These are phyloP conservation scores for Orientallactaga sibirica DNA, from an alignment of 2,797 vertebrate species.

Conservation along the genomic window DNA sequence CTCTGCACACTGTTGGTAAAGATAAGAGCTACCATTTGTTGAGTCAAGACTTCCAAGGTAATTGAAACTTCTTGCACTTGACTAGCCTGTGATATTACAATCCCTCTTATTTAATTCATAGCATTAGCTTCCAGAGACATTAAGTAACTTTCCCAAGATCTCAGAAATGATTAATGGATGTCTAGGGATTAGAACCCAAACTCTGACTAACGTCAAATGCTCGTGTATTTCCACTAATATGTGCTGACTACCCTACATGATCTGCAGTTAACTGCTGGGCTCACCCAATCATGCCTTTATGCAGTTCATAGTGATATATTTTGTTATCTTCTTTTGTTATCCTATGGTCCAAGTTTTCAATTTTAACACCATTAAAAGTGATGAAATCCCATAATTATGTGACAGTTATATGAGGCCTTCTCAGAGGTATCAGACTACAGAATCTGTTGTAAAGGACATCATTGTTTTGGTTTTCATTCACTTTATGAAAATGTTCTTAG, in stretches of 20 bases:
- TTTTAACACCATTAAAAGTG: background rate
- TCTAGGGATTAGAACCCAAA: background rate
- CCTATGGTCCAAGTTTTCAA: background rate
- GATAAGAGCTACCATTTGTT: background rate
- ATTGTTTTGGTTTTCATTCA: background rate
- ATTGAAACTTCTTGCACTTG: background rate
- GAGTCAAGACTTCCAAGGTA: background rate
- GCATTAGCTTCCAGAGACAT: background rate
- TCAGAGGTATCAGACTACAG: background rate
- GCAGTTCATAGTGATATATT: background rate
- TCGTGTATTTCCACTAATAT: background rate
- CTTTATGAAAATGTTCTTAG: conserved; percentile 34
- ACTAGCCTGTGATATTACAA: background rate
- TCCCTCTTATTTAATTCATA: background rate
- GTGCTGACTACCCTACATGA: background rate
- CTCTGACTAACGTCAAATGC: background rate
- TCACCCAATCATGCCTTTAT: background rate
- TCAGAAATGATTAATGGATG: background rate
- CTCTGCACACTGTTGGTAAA: conserved; percentile 44
- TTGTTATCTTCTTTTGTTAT: background rate
- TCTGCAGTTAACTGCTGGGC: background rate
- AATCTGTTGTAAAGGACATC: background rate
- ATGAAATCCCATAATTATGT: background rate
- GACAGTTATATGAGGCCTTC: background rate
- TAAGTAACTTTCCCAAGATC: background rate